phyloP scores from a whole-genome alignment of 2,113 vertebrate genomes.

The Cyprinus carpio region DNA sequence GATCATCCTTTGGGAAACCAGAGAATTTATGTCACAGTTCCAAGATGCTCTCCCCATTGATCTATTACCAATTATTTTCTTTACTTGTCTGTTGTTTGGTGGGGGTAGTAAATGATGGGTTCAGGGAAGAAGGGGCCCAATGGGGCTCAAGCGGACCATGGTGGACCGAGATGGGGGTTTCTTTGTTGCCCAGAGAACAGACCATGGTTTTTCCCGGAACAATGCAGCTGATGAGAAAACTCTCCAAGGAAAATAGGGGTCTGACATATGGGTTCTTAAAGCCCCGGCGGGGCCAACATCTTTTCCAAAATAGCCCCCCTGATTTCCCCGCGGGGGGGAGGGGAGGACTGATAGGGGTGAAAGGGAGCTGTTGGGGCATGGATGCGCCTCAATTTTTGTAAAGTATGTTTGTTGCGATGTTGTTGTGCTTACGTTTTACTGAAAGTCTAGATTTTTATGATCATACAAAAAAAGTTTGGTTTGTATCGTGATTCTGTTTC shows the following conservation, averaged over 20 bases:
- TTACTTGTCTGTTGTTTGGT: constrained; percentile 38
- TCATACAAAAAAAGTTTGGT: too few relatives aligned
- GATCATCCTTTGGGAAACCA: constrained; percentile 11
- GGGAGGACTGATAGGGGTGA: constrained; percentile 64
- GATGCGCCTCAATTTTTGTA: too few relatives aligned
- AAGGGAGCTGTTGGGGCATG: too few relatives aligned
- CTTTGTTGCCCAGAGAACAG: constrained; percentile 74
- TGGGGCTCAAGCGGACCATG: constrained; percentile 36
- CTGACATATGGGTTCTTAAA: constrained; percentile 84
- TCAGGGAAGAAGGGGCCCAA: constrained; percentile 1
- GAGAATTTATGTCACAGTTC: constrained; percentile 1
- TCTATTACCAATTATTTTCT: constrained; percentile 19
- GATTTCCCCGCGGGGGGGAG: constrained; percentile 76
- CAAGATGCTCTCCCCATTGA: constrained; percentile 21
- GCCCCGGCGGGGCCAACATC: constrained; percentile 78
- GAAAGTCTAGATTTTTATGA: too few relatives aligned
- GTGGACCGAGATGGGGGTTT: constrained; percentile 61
- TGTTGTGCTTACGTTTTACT: too few relatives aligned
- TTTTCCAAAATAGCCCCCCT: constrained; percentile 78
- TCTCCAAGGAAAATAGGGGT: constrained; percentile 83
- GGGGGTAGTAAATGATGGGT: constrained; percentile 33
- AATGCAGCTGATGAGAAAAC: constrained; percentile 80
- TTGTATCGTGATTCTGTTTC: too few relatives aligned
- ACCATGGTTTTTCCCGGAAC: constrained; percentile 81
- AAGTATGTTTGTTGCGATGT: too few relatives aligned